phyloP scores from a whole-genome alignment of 2,797 vertebrate genomes.

The Knipowitschia caucasica region DNA sequence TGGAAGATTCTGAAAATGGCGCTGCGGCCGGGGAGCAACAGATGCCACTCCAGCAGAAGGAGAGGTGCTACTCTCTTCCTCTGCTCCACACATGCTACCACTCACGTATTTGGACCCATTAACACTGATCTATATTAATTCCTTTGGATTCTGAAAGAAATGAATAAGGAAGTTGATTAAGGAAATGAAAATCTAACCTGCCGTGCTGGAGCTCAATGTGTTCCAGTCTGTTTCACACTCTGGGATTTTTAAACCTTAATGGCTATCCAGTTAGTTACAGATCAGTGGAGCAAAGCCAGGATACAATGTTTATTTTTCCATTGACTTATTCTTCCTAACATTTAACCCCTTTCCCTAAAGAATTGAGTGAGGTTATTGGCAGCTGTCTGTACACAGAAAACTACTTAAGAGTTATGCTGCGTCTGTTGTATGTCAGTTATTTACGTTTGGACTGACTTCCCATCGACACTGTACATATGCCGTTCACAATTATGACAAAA shows the following conservation, averaged over 20 bases:
- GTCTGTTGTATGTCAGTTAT: slow-evolving; percentile 2
- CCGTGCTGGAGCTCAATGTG: slow-evolving; percentile 62
- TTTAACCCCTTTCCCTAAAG: slow-evolving; percentile 33
- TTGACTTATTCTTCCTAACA: slow-evolving; percentile 53
- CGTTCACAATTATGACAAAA: slow-evolving; percentile 56
- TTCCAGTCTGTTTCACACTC: slow-evolving; percentile 74
- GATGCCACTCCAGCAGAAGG: slow-evolving; percentile 64
- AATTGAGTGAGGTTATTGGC: slow-evolving; percentile 15
- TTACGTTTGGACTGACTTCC: background rate
- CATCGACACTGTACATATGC: slow-evolving; percentile 36
- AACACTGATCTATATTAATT: slow-evolving; percentile 73
- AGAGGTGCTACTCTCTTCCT: slow-evolving; percentile 63
- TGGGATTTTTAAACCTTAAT: slow-evolving; percentile 72
- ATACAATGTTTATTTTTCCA: slow-evolving; percentile 65
- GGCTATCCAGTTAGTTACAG: slow-evolving; percentile 74
- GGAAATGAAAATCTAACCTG: slow-evolving; percentile 75
- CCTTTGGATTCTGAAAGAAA: slow-evolving; percentile 50
- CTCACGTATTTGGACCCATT: slow-evolving; percentile 68
- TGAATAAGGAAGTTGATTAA: slow-evolving; percentile 76
- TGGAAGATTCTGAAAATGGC: slow-evolving; percentile 71
- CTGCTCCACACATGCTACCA: slow-evolving; percentile 62
- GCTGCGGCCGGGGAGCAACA: slow-evolving; percentile 65
- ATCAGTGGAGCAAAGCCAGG: slow-evolving; percentile 60
- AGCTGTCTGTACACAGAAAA: slow-evolving; percentile 15
- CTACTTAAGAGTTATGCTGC: background rate